Percentiles rank a stretch among this genome's conserved stretches.
These are phyloP conservation scores for Drosophila cardini DNA, from an alignment of 1,140 invertebrate genomes.

Conservation along the genomic window DNA sequence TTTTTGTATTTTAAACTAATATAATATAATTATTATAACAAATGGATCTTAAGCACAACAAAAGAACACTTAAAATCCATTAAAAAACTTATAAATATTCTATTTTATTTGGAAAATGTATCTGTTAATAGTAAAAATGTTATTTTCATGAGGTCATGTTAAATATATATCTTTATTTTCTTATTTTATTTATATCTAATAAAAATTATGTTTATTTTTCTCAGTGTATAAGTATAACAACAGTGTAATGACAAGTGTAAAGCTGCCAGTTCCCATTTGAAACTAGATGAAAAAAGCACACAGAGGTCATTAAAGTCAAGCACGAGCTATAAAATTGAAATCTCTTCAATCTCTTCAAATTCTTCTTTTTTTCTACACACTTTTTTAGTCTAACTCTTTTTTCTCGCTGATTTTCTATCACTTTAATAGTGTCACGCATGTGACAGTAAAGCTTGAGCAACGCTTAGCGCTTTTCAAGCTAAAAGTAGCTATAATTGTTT, in stretches of 20 bases:
- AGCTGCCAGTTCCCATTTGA: constrained; percentile 15
- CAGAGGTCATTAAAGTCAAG: constrained; percentile 39
- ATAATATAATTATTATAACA: too few relatives aligned
- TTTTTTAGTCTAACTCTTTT: not conserved
- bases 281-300: constrained; percentile 6
- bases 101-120: too few relatives aligned
- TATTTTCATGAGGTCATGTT: too few relatives aligned
- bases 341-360: constrained; percentile 1
- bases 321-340: constrained; percentile 35
- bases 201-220: too few relatives aligned
- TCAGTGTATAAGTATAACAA: too few relatives aligned
- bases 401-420: not conserved
- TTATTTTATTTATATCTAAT: too few relatives aligned
- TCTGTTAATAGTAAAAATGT: too few relatives aligned
- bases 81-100: too few relatives aligned
- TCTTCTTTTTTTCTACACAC: not conserved
- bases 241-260: constrained; percentile 7
- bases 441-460: constrained; percentile 21
- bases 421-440: constrained; percentile 4
- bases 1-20: too few relatives aligned
- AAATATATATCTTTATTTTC: too few relatives aligned
- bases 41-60: too few relatives aligned
- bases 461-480: constrained; percentile 16
- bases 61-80: too few relatives aligned
- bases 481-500: constrained; percentile 19